These are phyloP conservation scores for Eledona agricola DNA, from an alignment of 2,888 invertebrate species.

Conservation along the genomic window DNA sequence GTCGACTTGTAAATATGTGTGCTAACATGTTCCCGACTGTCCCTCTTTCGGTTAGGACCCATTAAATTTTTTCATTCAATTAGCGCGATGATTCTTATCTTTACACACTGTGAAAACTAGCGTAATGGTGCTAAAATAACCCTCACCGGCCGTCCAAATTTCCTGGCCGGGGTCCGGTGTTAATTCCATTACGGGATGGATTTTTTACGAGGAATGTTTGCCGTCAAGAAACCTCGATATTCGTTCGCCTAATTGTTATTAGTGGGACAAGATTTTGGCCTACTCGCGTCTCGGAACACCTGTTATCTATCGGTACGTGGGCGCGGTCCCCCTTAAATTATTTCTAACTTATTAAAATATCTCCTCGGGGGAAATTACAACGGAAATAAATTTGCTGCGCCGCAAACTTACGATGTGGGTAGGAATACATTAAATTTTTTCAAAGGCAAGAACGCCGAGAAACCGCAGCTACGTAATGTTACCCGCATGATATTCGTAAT, in stretches of 20 bases:
- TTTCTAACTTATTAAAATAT: constrained; percentile 35
- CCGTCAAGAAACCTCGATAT: constrained; percentile 8
- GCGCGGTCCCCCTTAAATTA: constrained; percentile 32
- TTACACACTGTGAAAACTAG: constrained; percentile 17
- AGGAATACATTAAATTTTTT: constrained; percentile 29
- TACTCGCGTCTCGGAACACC: constrained; percentile 23
- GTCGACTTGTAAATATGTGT: constrained; percentile 2
- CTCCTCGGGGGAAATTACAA: constrained; percentile 32
- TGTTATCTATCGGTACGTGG: constrained; percentile 27
- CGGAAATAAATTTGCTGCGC: constrained; percentile 34
- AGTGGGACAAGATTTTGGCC: constrained; percentile 29
- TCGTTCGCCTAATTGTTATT: constrained; percentile 22
- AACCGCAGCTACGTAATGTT: constrained; percentile 10
- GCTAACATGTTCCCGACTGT: neutral
- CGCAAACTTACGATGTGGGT: constrained; percentile 31
- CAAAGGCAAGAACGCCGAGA: constrained; percentile 13
- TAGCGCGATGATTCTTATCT: constrained; percentile 13
- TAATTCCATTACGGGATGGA: constrained; percentile 23
- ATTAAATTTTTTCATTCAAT: constrained; percentile 9
- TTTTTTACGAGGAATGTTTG: constrained; percentile 22
- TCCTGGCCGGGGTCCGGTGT: constrained; percentile 11
- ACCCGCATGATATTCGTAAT: constrained; percentile 20
- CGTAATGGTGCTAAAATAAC: constrained; percentile 23
- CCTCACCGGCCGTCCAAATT: constrained; percentile 6
- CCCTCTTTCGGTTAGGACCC: neutral